These are phyloP conservation scores for Coregonus clupeaformis DNA, from an alignment of 2,113 vertebrate genomes.

Conservation along the genomic window DNA sequence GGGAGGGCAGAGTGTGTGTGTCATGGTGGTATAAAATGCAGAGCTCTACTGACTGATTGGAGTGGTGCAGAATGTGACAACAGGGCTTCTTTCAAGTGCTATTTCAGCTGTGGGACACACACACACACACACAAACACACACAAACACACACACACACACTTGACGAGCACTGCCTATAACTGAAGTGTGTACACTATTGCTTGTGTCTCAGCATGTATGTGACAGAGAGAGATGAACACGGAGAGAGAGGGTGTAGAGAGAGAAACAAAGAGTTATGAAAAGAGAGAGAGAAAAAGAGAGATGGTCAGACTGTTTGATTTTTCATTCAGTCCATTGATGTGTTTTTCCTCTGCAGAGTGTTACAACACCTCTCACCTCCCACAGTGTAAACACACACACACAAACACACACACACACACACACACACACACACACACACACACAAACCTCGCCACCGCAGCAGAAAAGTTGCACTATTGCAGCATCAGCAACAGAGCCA, in stretches of 20 bases:
- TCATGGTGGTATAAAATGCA: slow-evolving; percentile 17
- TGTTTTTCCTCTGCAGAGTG: too few species aligned
- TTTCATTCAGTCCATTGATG: too few species aligned
- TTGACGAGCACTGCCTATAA: neutral
- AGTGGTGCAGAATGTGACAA: slow-evolving; percentile 33
- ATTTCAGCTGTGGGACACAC: slow-evolving; percentile 38
- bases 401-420: too few species aligned
- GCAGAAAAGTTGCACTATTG: too few species aligned
- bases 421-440: too few species aligned
- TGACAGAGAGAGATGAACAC: neutral
- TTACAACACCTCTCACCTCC: too few species aligned
- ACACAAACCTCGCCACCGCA: too few species aligned
- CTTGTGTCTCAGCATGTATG: too few species aligned
- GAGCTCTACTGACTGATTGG: neutral
- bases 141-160: neutral
- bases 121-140: neutral
- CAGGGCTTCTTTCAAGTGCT: neutral
- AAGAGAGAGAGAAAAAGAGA: neutral
- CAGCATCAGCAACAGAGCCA: too few species aligned
- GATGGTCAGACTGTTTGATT: too few species aligned
- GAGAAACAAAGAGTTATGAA: neutral
- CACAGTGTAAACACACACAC: too few species aligned
- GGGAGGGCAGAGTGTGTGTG: neutral
- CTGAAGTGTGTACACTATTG: too few species aligned
- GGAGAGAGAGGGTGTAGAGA: slow-evolving; percentile 3